A percentile compares a stretch with the other conserved stretches of the same genome.
Conservation (phyloP, 2,888 invertebrate species). For the Platerodrilus igneus region DNA sequence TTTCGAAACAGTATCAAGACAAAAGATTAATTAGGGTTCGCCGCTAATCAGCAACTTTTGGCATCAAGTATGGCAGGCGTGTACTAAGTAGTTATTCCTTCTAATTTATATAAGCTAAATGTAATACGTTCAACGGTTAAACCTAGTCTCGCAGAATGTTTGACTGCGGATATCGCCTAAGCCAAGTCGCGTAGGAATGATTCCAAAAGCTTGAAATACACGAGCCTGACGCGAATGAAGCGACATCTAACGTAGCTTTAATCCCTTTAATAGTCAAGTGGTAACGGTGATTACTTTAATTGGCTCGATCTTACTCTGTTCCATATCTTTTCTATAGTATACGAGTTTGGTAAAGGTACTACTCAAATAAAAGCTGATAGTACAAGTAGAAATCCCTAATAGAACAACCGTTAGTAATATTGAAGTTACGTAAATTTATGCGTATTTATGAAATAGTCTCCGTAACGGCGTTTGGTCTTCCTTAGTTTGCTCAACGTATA, state of each 20-base stretch:
- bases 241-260: constrained; percentile 49
- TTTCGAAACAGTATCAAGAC: too few relatives aligned
- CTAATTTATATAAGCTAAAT: constrained; percentile 35
- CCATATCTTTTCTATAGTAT: constrained; percentile 41
- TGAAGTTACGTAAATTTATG: too few relatives aligned
- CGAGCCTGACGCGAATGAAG: constrained; percentile 42
- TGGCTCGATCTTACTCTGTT: constrained; percentile 62
- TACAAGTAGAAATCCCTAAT: too few relatives aligned
- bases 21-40: too few relatives aligned
- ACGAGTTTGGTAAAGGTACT: too few relatives aligned
- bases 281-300: constrained; percentile 68
- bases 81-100: constrained; percentile 20
- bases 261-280: constrained; percentile 66
- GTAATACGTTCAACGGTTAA: constrained; percentile 49
- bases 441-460: too few relatives aligned
- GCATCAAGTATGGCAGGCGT: constrained; percentile 14
- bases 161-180: constrained; percentile 42
- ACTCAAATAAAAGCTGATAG: too few relatives aligned
- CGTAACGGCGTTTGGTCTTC: too few relatives aligned
- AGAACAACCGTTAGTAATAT: too few relatives aligned
- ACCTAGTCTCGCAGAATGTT: constrained; percentile 48
- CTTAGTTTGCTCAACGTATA: too few relatives aligned
- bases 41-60: constrained; percentile 14
- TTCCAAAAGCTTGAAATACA: constrained; percentile 36
- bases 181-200: constrained; percentile 37